Evolutionary conservation across 2,888 invertebrate species (phyloP).

Genomic region (Electrophaes corylata): DNA sequence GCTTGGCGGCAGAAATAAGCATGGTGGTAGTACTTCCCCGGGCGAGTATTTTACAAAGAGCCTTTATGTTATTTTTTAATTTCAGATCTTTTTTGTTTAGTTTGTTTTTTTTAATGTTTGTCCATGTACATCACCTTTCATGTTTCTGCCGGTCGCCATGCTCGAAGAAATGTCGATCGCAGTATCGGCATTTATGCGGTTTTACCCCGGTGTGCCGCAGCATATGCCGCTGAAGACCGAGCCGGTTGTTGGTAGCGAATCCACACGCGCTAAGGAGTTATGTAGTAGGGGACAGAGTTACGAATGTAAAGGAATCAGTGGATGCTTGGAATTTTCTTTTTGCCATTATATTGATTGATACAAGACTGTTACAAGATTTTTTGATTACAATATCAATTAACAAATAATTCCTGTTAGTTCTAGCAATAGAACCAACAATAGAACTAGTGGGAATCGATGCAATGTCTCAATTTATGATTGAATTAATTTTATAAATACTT

Average conservation of each 20-base stretch:
- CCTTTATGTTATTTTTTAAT: too few relatives aligned
- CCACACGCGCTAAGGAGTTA: constrained; percentile 62
- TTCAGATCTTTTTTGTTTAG: too few relatives aligned
- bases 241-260: constrained; percentile 66
- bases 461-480: too few relatives aligned
- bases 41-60: too few relatives aligned
- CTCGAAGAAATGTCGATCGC: constrained; percentile 71
- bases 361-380: too few relatives aligned
- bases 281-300: constrained; percentile 2
- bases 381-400: background rate
- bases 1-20: too few relatives aligned
- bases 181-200: constrained; percentile 73
- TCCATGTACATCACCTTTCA: constrained; percentile 62
- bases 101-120: too few relatives aligned
- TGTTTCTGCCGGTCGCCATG: constrained; percentile 75
- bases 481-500: too few relatives aligned
- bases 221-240: constrained; percentile 74
- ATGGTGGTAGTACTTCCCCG: too few relatives aligned
- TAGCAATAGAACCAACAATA: too few relatives aligned
- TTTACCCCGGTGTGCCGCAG: constrained; percentile 70
- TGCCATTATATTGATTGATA: background rate
- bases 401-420: too few relatives aligned
- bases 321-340: background rate
- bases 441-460: too few relatives aligned
- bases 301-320: background rate